These are phyloP conservation scores for Pediacus dermestoides DNA, from an alignment of 2,888 invertebrate genomes.

Conservation along the genomic window DNA sequence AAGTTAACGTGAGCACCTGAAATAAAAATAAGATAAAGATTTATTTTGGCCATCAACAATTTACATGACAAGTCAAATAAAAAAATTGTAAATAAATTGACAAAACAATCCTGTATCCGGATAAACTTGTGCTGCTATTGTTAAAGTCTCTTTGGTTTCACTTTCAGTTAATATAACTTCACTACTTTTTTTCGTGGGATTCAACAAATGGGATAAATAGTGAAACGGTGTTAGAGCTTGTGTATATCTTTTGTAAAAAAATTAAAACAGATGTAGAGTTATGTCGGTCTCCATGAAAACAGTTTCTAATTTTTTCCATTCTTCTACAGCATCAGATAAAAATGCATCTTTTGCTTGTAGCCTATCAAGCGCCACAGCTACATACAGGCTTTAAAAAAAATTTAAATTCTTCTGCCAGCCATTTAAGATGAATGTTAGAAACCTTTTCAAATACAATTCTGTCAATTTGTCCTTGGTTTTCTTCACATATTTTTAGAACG, in stretches of 20 bases:
- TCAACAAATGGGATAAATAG: constrained; percentile 9
- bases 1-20: constrained; percentile 10
- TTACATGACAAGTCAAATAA: no score
- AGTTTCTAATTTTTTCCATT: constrained; percentile 13
- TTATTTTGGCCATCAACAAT: no score
- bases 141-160: no score
- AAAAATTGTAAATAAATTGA: no score
- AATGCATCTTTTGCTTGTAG: constrained; percentile 13
- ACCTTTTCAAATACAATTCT: constrained; percentile 11
- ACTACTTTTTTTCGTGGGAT: no score
- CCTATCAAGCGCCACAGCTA: constrained; percentile 17
- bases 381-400: constrained; percentile 16
- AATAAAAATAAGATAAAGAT: no score
- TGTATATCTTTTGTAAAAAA: constrained; percentile 12
- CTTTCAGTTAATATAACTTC: no score
- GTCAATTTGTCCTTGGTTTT: constrained; percentile 13
- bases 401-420: constrained; percentile 9
- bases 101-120: no score
- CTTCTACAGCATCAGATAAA: constrained; percentile 17
- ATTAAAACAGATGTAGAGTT: background rate
- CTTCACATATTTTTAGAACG: constrained; percentile 8
- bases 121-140: no score
- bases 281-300: constrained; percentile 9
- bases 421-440: constrained; percentile 16
- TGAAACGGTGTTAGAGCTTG: constrained; percentile 12